Percentiles rank a stretch among this genome's conserved stretches.
These are phyloP conservation scores for Salvelinus fontinalis DNA, from an alignment of 2,113 vertebrate genomes.

Conservation along the genomic window DNA sequence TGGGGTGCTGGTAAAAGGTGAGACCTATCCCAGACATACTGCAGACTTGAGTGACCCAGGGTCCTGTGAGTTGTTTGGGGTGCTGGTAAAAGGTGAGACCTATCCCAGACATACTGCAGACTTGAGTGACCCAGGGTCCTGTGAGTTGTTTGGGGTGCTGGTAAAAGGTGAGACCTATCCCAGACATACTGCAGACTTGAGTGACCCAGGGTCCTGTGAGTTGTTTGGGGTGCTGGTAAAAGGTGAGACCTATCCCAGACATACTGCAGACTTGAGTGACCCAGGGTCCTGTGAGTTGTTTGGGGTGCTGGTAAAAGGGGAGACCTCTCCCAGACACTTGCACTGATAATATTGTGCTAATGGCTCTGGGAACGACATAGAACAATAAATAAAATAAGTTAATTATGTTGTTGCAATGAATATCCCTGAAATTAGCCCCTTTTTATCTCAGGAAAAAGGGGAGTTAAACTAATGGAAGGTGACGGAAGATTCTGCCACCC, in stretches of 20 bases:
- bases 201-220: constrained; percentile 26
- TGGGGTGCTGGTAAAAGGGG: constrained; percentile 36
- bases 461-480: constrained; percentile 28
- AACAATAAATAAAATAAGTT: constrained; percentile 62
- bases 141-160: constrained; percentile 34
- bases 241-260: constrained; percentile 29
- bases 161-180: too few relatives aligned
- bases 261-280: neutral
- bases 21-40: constrained; percentile 19
- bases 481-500: constrained; percentile 31
- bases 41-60: constrained; percentile 2
- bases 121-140: constrained; percentile 9
- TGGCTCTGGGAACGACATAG: constrained; percentile 38
- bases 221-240: constrained; percentile 33
- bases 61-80: constrained; percentile 34
- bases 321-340: constrained; percentile 37
- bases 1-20: constrained; percentile 36
- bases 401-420: constrained; percentile 46
- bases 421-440: neutral
- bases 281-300: constrained; percentile 30
- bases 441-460: constrained; percentile 53
- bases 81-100: constrained; percentile 34
- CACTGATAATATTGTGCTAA: constrained; percentile 65
- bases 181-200: too few relatives aligned
- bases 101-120: constrained; percentile 21